These are phyloP conservation scores for Forbesichthys papilliferus DNA, from an alignment of 2,113 vertebrate genomes.

Conservation along the genomic window DNA sequence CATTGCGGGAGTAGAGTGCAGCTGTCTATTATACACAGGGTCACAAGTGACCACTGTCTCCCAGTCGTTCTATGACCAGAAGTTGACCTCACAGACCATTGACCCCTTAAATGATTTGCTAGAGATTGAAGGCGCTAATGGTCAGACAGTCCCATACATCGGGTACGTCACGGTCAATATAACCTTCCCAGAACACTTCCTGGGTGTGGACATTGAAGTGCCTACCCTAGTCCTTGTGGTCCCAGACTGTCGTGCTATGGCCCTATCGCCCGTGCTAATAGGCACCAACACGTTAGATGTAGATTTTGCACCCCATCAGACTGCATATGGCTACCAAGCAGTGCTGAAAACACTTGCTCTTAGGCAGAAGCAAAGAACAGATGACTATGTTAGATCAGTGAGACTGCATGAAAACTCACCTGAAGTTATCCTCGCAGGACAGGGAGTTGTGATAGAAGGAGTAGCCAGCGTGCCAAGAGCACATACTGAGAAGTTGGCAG, in stretches of 20 bases:
- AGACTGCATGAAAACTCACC: neutral
- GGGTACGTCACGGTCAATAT: too few relatives aligned
- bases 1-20: neutral
- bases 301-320: too few relatives aligned
- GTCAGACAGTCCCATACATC: too few relatives aligned
- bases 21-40: slow-evolving; percentile 5
- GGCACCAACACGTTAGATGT: too few relatives aligned
- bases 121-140: too few relatives aligned
- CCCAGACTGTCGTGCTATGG: too few relatives aligned
- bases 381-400: neutral
- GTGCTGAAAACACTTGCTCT: neutral
- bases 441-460: neutral
- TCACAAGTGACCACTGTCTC: slow-evolving; percentile 15
- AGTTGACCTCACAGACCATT: neutral
- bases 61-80: neutral
- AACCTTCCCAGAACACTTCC: too few relatives aligned
- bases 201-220: neutral
- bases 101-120: too few relatives aligned
- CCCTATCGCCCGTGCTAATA: too few relatives aligned
- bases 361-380: neutral
- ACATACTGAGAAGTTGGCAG: neutral
- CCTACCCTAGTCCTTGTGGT: too few relatives aligned
- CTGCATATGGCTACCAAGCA: neutral
- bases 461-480: neutral
- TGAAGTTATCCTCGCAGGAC: neutral